Conservation (phyloP, 2,888 invertebrate species). For the Nephrotoma flavescens region DNA sequence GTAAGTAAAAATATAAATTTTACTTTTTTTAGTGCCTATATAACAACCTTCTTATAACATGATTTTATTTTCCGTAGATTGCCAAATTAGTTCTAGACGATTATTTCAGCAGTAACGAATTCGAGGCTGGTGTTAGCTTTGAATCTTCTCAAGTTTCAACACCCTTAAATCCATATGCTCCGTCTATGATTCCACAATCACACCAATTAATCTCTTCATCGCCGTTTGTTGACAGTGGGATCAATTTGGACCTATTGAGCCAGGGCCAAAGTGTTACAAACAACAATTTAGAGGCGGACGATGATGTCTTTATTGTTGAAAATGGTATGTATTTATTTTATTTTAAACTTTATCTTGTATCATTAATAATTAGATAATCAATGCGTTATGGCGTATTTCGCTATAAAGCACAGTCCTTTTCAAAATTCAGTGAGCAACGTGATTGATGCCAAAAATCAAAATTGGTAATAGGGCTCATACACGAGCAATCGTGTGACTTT, state of each 20-base stretch:
- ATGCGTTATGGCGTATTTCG: too few species aligned
- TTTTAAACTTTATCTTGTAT: not conserved
- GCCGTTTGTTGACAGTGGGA: slow-evolving; percentile 29
- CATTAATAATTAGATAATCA: not conserved
- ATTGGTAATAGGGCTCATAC: too few species aligned
- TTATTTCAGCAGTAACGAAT: slow-evolving; percentile 46
- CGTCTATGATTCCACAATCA: slow-evolving; percentile 17
- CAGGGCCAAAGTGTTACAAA: slow-evolving; percentile 15
- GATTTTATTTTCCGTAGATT: slow-evolving; percentile 38
- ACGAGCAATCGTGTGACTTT: too few species aligned
- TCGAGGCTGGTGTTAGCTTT: slow-evolving; percentile 30
- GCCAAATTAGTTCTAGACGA: slow-evolving; percentile 80
- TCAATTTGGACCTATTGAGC: slow-evolving; percentile 28
- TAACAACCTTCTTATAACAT: not conserved
- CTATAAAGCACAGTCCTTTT: too few species aligned
- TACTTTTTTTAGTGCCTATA: not conserved
- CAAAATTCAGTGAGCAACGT: too few species aligned
- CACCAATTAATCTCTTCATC: slow-evolving; percentile 14
- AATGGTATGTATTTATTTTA: slow-evolving; percentile 15
- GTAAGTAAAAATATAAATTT: slow-evolving; percentile 34
- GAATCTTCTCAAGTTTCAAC: slow-evolving; percentile 22
- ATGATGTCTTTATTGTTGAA: slow-evolving; percentile 28
- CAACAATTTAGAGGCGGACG: slow-evolving; percentile 23
- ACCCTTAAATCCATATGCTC: slow-evolving; percentile 19
- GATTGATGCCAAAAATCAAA: too few species aligned